A percentile compares a stretch with the other conserved stretches of the same genome.
phyloP scores from a whole-genome alignment of 2,888 invertebrate genomes.

The Operophtera brumata region DNA sequence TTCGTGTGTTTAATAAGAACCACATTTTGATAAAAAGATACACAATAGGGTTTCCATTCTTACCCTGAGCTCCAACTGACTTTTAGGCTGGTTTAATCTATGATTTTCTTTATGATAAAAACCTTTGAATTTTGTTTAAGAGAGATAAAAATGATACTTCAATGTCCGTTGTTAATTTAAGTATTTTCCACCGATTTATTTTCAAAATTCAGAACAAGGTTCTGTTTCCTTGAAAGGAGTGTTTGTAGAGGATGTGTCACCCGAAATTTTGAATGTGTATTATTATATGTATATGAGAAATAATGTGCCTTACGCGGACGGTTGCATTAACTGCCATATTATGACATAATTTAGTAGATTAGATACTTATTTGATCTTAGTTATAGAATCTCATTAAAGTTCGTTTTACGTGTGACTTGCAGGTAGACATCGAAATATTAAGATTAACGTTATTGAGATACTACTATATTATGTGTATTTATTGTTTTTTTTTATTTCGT shows the following conservation, averaged over 20 bases:
- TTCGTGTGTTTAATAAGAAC: slow-evolving; percentile 38
- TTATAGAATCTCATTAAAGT: slow-evolving; percentile 65
- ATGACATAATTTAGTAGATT: slow-evolving; percentile 72
- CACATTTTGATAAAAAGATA: slow-evolving; percentile 13
- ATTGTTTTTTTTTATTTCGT: slow-evolving; percentile 53
- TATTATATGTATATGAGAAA: slow-evolving; percentile 38
- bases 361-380: slow-evolving; percentile 68
- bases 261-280: slow-evolving; percentile 43
- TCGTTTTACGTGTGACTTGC: slow-evolving; percentile 69
- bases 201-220: slow-evolving; percentile 72
- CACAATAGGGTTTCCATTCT: slow-evolving; percentile 6
- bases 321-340: slow-evolving; percentile 80
- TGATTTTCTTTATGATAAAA: not conserved
- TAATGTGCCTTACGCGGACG: slow-evolving; percentile 72
- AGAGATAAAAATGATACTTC: slow-evolving; percentile 14
- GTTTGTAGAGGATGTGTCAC: slow-evolving; percentile 55
- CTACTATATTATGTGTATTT: slow-evolving; percentile 46
- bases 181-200: slow-evolving; percentile 71
- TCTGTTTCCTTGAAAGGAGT: slow-evolving; percentile 56
- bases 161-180: slow-evolving; percentile 37
- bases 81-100: slow-evolving; percentile 10
- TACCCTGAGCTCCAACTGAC: slow-evolving; percentile 6
- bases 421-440: slow-evolving; percentile 71
- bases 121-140: slow-evolving; percentile 4
- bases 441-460: slow-evolving; percentile 54